phyloP scores from a whole-genome alignment of 2,113 vertebrate genomes.

The Sciurus niger region DNA sequence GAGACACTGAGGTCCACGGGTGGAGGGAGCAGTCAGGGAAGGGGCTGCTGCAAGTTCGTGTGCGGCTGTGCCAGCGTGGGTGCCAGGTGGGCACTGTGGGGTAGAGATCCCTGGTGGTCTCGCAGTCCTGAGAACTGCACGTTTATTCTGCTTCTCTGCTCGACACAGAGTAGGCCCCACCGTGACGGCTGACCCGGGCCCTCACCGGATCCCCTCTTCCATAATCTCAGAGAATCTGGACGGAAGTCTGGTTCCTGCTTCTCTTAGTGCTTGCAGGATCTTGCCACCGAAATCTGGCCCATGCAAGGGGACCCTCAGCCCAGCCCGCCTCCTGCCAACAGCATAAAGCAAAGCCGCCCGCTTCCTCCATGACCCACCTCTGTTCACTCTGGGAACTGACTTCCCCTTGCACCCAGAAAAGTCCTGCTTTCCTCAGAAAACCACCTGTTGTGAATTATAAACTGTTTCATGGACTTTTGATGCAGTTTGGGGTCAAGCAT shows the following conservation, averaged over 20 bases:
- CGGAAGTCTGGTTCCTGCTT: fast-evolving
- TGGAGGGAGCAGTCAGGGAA: too few relatives aligned
- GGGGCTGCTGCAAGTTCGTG: too few relatives aligned
- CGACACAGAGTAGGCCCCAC: too few relatives aligned
- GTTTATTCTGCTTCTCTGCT: not conserved
- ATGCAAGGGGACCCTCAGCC: too few relatives aligned
- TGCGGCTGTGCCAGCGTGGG: fast-evolving
- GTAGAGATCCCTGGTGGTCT: not conserved
- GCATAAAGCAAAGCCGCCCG: too few relatives aligned
- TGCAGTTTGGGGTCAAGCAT: not conserved
- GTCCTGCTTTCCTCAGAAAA: not conserved
- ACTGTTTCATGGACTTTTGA: not conserved
- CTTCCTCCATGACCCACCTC: too few relatives aligned
- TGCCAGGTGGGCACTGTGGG: fast-evolving
- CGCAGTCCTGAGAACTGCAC: not conserved
- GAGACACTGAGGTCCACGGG: not conserved
- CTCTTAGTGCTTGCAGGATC: not conserved
- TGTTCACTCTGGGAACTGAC: too few relatives aligned
- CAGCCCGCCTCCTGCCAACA: too few relatives aligned
- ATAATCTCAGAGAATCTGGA: not conserved
- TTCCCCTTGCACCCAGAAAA: not conserved
- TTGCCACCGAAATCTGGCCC: not conserved
- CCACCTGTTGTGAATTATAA: not conserved
- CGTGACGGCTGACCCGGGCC: not conserved
- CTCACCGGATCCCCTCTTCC: too few relatives aligned